Evolutionary conservation across 2,113 vertebrate genomes (phyloP).

Genomic region (Eretmochelys imbricata): DNA sequence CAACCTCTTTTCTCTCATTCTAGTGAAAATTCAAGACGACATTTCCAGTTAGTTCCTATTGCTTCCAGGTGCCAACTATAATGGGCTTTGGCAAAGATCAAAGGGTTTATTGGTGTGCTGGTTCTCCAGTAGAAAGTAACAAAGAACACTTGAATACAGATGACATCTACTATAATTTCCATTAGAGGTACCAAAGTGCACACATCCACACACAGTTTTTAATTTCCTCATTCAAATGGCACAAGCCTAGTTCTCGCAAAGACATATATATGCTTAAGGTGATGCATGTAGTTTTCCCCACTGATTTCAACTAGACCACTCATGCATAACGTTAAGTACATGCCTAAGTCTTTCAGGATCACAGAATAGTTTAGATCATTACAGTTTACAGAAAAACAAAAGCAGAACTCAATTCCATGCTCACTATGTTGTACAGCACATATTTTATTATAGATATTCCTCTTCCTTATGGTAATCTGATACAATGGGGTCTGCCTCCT

Average conservation of each 20-base stretch:
- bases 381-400: not conserved
- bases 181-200: not conserved
- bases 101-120: not conserved
- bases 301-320: not conserved
- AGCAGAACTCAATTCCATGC: not conserved
- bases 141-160: not conserved
- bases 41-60: not conserved
- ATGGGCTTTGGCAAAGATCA: not conserved
- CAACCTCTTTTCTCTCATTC: not conserved
- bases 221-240: not conserved
- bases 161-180: not conserved
- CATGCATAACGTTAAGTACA: not conserved
- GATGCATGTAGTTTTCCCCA: not conserved
- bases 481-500: no score
- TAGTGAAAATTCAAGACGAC: not conserved
- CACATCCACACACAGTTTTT: not conserved
- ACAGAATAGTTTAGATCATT: not conserved
- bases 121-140: not conserved
- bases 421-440: not conserved
- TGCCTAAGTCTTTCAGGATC: not conserved
- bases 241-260: not conserved
- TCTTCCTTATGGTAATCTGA: not conserved
- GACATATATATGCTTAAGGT: not conserved
- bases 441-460: not conserved
- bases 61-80: not conserved